Conservation (phyloP, 2,113 vertebrate genomes). For the Cairina moschata region DNA sequence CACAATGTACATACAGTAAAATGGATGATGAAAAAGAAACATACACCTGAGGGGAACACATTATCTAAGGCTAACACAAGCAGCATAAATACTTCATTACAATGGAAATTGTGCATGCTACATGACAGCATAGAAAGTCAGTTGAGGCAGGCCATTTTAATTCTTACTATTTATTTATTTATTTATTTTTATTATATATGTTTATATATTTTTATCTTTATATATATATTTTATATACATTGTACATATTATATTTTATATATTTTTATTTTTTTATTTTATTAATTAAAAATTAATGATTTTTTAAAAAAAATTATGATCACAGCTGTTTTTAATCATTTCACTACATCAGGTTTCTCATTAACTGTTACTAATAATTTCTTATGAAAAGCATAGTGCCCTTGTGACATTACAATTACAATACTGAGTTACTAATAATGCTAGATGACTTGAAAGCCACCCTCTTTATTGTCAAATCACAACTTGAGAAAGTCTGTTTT, state of each 20-base stretch:
- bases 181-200: too few species aligned
- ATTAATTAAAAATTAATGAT: too few species aligned
- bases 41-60: neutral
- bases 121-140: conserved; percentile 41
- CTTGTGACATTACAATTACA: conserved; percentile 43
- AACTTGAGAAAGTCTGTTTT: neutral
- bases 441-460: neutral
- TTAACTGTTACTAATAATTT: conserved; percentile 73
- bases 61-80: conserved; percentile 28
- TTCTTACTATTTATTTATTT: conserved; percentile 46
- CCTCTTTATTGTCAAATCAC: neutral
- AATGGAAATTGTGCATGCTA: conserved; percentile 31
- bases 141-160: conserved; percentile 60
- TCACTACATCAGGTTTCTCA: conserved; percentile 38
- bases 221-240: too few species aligned
- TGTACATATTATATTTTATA: too few species aligned
- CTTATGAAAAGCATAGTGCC: conserved; percentile 21
- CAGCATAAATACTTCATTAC: conserved; percentile 45
- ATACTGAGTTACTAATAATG: neutral
- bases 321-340: conserved; percentile 74
- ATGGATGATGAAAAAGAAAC: conserved; percentile 28
- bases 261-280: too few species aligned
- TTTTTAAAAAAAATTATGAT: neutral
- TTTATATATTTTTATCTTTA: too few species aligned
- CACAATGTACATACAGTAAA: conserved; percentile 13